Evolutionary conservation across 2,888 invertebrate genomes (phyloP), one percentile per base, ranked within the genome.

Genomic region (Atrina japonica): DNA sequence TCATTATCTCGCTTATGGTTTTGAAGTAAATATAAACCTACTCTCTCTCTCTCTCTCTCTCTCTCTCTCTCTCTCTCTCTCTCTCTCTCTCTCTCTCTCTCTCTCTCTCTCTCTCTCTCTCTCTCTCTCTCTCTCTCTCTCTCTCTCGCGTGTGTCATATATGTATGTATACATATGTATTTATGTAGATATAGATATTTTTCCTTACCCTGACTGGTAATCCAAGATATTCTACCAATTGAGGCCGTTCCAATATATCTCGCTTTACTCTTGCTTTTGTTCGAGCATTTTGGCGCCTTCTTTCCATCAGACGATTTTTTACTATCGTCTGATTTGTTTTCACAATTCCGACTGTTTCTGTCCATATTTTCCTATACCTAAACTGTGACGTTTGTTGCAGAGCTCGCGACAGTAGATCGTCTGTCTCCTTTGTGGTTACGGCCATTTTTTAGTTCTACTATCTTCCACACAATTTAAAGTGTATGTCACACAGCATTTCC

Each of bases 271-370:
- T 59, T 1, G 58, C 45, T 14, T 66, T 70, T 6, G 60, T 29
- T 14, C 18, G 23, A 21, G 58, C 60, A 23, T 66, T 70, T 29
- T 25, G 18, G 23, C 50, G 49, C 23, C 63, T 59, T 14, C 45
- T 49, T 25, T 70, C 53, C 29, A 59, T 47, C 47, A 70, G 45
- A 23, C 70, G 47, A n/a, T 35, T 40, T 25, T 59, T 59, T 21
- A 70, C 53, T 5, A 66, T 59, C 6, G 45, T 25, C 21, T 66
- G 55, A 27, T 70, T 70, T 3, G 16, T 53, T n/a, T 60, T 58
- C 14, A 29, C 55, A 6, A 60, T 11, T 16, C 40, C 40, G 45
- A 65, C 56, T 5, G 70, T 65, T n/a, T 70, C 65, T n/a, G 29
- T 21, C 66, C 65, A 70, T n/a, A 50, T 21, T 23, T 21, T 14